Percentiles rank a stretch among this genome's conserved stretches.
Evolutionary conservation across 2,797 vertebrate species (phyloP).

Genomic region (Danio choprae): DNA sequence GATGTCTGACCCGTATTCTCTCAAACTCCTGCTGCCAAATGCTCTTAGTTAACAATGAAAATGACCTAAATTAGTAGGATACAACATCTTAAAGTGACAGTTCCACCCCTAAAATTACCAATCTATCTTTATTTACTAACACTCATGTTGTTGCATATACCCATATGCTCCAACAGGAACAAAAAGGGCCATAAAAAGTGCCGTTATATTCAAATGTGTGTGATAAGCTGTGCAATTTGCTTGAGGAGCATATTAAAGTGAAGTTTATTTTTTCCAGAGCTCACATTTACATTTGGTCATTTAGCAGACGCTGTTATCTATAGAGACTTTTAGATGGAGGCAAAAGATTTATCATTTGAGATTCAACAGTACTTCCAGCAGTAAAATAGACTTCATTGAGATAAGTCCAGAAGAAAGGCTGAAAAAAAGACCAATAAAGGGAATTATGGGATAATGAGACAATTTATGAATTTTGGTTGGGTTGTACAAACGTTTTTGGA

Average conservation of each 20-base stretch:
- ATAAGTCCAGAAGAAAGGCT: background rate
- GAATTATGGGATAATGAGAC: no score
- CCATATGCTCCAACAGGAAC: background rate
- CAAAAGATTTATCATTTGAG: constrained; percentile 2
- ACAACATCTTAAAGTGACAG: constrained; percentile 12
- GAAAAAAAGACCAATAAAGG: no score
- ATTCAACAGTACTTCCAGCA: background rate
- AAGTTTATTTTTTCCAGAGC: constrained; percentile 1
- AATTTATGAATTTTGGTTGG: no score
- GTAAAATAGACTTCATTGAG: background rate
- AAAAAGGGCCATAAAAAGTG: constrained; percentile 10
- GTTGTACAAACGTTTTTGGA: no score
- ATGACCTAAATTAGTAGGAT: constrained; percentile 19
- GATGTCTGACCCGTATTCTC: constrained; percentile 27
- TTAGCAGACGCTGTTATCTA: constrained; percentile 7
- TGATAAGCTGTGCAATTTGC: background rate
- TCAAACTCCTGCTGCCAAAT: constrained; percentile 24
- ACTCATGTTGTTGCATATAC: background rate
- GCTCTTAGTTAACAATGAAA: constrained; percentile 29
- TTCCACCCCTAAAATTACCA: background rate
- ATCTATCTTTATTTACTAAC: constrained; percentile 1
- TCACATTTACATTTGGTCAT: constrained; percentile 5
- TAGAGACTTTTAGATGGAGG: background rate
- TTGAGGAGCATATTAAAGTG: background rate
- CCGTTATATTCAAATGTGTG: background rate